A percentile compares a stretch with the other conserved stretches of the same genome.
Conservation (phyloP, 2,888 invertebrate species). For the Heteromurus nitidus region DNA sequence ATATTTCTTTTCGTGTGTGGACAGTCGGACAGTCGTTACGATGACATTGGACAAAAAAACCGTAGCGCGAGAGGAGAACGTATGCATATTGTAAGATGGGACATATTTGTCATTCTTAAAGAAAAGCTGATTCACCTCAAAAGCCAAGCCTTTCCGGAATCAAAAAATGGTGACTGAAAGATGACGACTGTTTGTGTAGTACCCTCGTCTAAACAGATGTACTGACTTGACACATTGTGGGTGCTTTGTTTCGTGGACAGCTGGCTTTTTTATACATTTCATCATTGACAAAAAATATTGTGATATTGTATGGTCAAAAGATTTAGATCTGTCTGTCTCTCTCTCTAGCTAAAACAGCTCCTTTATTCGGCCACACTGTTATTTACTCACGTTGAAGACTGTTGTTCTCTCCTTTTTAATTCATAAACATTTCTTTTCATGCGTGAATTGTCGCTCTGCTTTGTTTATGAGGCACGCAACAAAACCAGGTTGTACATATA, state of each 20-base stretch:
- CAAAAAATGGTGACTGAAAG: background rate
- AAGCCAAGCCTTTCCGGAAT: constrained; percentile 30
- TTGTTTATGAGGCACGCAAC: constrained; percentile 62
- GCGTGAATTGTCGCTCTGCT: constrained; percentile 45
- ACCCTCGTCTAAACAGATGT: background rate
- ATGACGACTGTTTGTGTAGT: background rate
- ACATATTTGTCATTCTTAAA: background rate
- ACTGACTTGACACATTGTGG: constrained; percentile 18
- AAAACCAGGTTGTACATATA: constrained; percentile 36
- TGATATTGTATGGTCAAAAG: constrained; percentile 38
- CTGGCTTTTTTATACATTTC: constrained; percentile 45
- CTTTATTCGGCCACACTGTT: background rate
- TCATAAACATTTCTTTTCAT: constrained; percentile 36
- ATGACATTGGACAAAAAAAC: no score
- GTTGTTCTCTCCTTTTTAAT: constrained; percentile 14
- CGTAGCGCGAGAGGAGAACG: background rate
- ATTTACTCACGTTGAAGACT: constrained; percentile 11
- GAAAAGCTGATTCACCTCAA: constrained; percentile 8
- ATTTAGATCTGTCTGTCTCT: constrained; percentile 43
- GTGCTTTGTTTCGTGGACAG: constrained; percentile 37
- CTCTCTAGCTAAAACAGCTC: no score
- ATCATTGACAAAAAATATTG: constrained; percentile 42
- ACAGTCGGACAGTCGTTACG: no score
- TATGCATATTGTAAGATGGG: background rate
- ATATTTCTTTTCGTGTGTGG: no score